Conservation (phyloP, 2,888 invertebrate species). For the Erannis defoliaria region DNA sequence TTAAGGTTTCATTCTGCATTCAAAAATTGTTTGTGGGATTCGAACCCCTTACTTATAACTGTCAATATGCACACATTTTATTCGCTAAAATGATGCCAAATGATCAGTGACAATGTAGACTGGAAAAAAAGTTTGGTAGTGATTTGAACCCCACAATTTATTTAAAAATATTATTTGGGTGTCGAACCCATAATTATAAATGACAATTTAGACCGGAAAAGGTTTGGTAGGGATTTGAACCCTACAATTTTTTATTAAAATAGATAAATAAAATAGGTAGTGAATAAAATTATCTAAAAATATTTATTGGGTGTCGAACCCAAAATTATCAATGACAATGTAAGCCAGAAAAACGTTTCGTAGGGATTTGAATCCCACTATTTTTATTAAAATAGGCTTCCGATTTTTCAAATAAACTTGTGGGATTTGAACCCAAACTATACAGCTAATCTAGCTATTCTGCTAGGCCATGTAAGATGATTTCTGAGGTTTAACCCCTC, state of each 20-base stretch:
- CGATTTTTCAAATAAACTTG: not conserved
- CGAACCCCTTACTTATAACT: too few species aligned
- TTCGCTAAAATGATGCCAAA: too few species aligned
- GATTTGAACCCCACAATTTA: too few species aligned
- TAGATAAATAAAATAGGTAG: too few species aligned
- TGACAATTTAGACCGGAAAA: not conserved
- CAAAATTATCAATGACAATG: not conserved
- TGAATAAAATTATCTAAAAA: too few species aligned
- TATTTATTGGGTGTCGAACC: slow-evolving; percentile 1
- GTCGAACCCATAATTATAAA: slow-evolving; percentile 16
- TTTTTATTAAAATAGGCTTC: too few species aligned
- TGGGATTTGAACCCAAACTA: slow-evolving; percentile 5
- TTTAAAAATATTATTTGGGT: slow-evolving; percentile 4
- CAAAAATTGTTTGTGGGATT: not conserved
- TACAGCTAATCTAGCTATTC: not conserved
- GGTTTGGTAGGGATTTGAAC: not conserved
- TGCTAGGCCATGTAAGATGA: not conserved
- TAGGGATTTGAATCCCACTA: not conserved
- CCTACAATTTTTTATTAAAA: too few species aligned
- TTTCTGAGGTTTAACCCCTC: too few species aligned
- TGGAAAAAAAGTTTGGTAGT: too few species aligned
- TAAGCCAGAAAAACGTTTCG: not conserved
- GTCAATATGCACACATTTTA: too few species aligned
- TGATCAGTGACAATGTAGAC: not conserved
- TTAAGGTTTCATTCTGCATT: too few species aligned